Evolutionary conservation across 2,888 invertebrate genomes (phyloP).

Genomic region (Volucella bombylans): DNA sequence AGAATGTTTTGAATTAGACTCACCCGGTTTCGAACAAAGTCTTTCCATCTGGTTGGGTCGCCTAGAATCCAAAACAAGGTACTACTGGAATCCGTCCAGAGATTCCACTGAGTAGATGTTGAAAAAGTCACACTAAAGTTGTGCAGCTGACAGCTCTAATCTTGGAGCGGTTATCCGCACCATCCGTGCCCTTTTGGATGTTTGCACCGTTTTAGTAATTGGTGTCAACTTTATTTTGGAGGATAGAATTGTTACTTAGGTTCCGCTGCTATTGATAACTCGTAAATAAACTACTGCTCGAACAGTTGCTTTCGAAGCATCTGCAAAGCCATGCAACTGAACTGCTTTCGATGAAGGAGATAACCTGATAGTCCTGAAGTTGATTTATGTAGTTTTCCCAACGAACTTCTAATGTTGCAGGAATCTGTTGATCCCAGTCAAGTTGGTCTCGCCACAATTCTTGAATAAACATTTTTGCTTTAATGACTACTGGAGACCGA

Average conservation of each 20-base stretch:
- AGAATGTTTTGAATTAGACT: no score
- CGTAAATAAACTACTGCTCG: conserved; percentile 16
- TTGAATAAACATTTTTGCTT: no score
- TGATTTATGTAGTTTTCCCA: conserved; percentile 35
- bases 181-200: no score
- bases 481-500: conserved; percentile 32
- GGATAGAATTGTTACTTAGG: no score
- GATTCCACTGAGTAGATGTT: conserved; percentile 1
- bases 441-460: no score
- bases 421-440: conserved; percentile 36
- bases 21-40: no score
- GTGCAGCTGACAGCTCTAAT: conserved; percentile 23
- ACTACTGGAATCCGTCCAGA: conserved; percentile 45
- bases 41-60: conserved; percentile 20
- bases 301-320: no score
- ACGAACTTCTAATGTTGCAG: neutral
- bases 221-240: no score
- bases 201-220: no score
- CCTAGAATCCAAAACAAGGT: conserved; percentile 33
- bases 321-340: conserved; percentile 25
- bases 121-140: conserved; percentile 2
- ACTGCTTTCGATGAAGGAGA: conserved; percentile 12
- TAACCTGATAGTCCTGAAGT: conserved; percentile 19
- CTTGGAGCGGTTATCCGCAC: conserved; percentile 22
- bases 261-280: conserved; percentile 18